Evolutionary conservation across 2,113 vertebrate species (phyloP).

Genomic region (Suricata suricatta): DNA sequence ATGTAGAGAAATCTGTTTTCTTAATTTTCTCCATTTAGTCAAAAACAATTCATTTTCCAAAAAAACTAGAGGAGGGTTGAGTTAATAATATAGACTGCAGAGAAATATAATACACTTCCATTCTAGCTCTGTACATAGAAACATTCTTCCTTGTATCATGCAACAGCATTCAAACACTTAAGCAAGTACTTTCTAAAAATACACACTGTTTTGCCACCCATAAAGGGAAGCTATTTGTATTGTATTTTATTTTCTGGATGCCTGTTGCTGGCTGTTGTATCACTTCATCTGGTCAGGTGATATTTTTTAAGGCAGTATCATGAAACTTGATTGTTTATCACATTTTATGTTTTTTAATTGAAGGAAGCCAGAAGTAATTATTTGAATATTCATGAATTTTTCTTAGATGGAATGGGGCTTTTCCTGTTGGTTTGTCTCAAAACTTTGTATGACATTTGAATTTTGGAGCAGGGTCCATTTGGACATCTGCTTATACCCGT

Average conservation of each 20-base stretch:
- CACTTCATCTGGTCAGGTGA: neutral
- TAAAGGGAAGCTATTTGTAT: neutral
- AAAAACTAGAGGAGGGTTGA: neutral
- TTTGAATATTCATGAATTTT: conserved; percentile 32
- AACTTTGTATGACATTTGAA: neutral
- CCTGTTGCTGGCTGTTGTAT: neutral
- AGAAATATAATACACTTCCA: neutral
- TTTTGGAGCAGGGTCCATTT: neutral
- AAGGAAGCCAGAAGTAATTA: neutral
- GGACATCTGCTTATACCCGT: neutral
- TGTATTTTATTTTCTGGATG: neutral
- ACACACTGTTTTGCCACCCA: neutral
- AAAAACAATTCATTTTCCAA: conserved; percentile 33
- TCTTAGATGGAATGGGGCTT: neutral
- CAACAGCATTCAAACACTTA: neutral
- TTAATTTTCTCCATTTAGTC: neutral
- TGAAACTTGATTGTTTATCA: neutral
- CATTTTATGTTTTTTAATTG: neutral
- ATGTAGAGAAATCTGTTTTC: neutral
- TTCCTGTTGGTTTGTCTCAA: neutral
- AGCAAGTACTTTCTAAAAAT: neutral
- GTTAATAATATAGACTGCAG: neutral
- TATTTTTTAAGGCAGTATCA: neutral
- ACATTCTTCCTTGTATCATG: neutral
- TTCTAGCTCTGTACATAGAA: neutral